Conservation (phyloP, 2,113 vertebrate genomes). For the Oreotrochilus melanogaster region DNA sequence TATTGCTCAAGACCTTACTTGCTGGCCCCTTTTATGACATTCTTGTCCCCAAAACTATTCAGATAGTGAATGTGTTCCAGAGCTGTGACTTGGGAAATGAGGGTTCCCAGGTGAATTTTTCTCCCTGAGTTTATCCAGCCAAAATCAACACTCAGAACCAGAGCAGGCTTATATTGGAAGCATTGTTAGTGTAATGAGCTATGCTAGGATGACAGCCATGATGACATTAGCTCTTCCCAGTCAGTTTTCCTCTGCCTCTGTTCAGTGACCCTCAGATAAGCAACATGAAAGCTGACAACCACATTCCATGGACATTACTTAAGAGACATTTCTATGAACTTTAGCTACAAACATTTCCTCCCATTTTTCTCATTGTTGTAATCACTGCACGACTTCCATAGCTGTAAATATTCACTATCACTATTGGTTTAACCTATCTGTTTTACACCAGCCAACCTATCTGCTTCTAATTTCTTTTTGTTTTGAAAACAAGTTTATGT, state of each 20-base stretch:
- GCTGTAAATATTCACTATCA: background rate
- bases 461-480: slow-evolving; percentile 54
- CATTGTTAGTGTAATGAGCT: background rate
- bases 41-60: background rate
- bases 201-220: background rate
- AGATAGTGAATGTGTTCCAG: background rate
- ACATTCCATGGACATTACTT: slow-evolving; percentile 27
- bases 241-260: background rate
- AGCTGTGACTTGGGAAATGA: background rate
- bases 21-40: background rate
- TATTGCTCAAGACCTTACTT: background rate
- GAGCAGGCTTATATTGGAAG: background rate
- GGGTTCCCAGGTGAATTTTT: background rate
- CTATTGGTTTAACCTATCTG: background rate
- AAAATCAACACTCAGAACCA: background rate
- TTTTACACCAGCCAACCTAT: slow-evolving; percentile 10
- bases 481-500: slow-evolving; percentile 53
- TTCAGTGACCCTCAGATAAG: background rate
- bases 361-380: background rate
- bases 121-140: background rate
- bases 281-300: background rate
- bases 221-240: background rate
- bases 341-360: slow-evolving; percentile 33
- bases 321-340: background rate
- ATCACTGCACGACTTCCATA: background rate